Evolutionary conservation across 2,888 invertebrate genomes (phyloP), one percentile per base, ranked within the genome.

Genomic region (Coleophora deauratella): DNA sequence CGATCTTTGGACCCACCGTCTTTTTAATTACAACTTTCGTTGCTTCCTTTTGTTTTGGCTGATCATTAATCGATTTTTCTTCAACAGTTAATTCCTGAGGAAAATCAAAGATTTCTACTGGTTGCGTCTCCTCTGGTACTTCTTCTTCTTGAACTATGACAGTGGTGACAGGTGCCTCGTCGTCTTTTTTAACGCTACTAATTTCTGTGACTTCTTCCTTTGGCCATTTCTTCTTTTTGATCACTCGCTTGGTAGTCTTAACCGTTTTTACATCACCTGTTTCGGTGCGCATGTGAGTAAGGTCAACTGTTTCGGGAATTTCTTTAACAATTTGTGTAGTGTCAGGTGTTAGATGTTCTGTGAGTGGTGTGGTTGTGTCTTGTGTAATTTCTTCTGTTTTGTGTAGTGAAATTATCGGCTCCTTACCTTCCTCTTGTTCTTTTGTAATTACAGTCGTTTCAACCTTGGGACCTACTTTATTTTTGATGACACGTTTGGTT

Each of bases 61-160:
- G 49, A 47, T 52, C 54, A 1, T 54, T 49, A 2, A 27, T 41
- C 2, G 38, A 46, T 27, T 27, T 30, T 27, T 54, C 47, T 33
- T 55, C 50, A 1, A 57, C 42, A 38, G 59, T 65, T 1, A 55
- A 49, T 60, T 70, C 61, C 50, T 80, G 74, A 0, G 78, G 71
- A 2, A 76, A 62, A 14, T 57, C 59, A 28, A 55, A 57, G 9
- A 46, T 58, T 44, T 45, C 40, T 35, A 47, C 39, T 8, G 38
- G 35, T 8, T 43, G 12, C 9, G 15, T 27, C 3, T 49, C 40
- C 15, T 47, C 50, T n/a, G 39, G 45, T 12, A 1, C 9, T 27
- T 13, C 32, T 12, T 47, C 43, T 31, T 53, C 50, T 1, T 33
- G 47, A 0, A 57, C 43, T 0, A 48, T 46, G 0, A 52, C 47